A percentile compares a stretch with the other conserved stretches of the same genome.
These are phyloP conservation scores for Petromus typicus DNA, from an alignment of 2,113 vertebrate genomes.

Conservation along the genomic window DNA sequence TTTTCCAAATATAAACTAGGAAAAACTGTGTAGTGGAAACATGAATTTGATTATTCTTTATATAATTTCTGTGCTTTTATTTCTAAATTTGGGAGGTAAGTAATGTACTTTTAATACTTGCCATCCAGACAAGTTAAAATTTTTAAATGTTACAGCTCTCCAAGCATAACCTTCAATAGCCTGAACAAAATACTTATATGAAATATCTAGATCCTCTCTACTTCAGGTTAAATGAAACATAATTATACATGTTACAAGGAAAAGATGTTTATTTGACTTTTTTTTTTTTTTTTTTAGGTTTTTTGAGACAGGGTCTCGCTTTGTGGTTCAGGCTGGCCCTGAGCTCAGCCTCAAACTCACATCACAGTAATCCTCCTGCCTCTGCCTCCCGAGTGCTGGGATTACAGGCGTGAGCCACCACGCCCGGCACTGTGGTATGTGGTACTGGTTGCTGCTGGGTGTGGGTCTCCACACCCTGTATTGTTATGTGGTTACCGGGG, in stretches of 20 bases:
- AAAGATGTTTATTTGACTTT: conserved; percentile 50
- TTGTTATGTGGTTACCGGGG: too few species aligned
- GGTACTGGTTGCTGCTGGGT: too few species aligned
- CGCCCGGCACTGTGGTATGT: too few species aligned
- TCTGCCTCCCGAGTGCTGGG: too few species aligned
- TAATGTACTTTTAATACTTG: conserved; percentile 54
- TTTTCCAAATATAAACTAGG: conserved; percentile 26
- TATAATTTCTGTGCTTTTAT: conserved; percentile 32
- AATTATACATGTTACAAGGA: not conserved
- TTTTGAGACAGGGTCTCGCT: too few species aligned
- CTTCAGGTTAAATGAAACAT: conserved; percentile 48
- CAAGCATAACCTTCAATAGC: conserved; percentile 40
- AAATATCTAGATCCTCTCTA: conserved; percentile 31
- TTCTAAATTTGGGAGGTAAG: conserved; percentile 38
- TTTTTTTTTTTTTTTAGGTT: too few species aligned
- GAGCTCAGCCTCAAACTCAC: too few species aligned
- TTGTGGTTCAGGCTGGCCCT: too few species aligned
- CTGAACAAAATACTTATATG: conserved; percentile 40
- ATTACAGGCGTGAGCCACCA: too few species aligned
- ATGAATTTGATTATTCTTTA: conserved; percentile 63
- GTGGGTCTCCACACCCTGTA: too few species aligned
- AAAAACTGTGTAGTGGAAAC: conserved; percentile 33
- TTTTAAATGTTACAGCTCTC: conserved; percentile 38
- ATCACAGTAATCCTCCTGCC: too few species aligned
- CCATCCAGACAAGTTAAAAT: conserved; percentile 47